Conservation (phyloP, 2,888 invertebrate species). For the Galeruca laticollis region DNA sequence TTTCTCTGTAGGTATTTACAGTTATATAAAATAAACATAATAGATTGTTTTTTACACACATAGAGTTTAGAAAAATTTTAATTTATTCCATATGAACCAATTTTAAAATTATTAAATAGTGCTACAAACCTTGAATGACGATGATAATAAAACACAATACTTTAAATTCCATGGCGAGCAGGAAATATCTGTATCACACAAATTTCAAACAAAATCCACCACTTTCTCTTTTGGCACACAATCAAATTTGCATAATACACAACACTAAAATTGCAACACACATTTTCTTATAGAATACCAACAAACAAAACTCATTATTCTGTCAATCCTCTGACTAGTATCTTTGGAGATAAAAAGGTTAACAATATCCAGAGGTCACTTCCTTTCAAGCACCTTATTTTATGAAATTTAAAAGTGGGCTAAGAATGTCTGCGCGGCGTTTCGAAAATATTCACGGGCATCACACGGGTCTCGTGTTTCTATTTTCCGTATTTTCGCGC, state of each 20-base stretch:
- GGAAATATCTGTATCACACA: slow-evolving; percentile 15
- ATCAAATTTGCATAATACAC: slow-evolving; percentile 48
- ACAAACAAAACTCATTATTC: slow-evolving; percentile 5
- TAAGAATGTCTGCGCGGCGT: background rate
- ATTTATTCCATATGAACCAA: too few species aligned
- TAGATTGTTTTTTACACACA: too few species aligned
- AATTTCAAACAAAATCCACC: slow-evolving; percentile 7
- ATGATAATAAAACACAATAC: slow-evolving; percentile 38
- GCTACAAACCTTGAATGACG: slow-evolving; percentile 37
- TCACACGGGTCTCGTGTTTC: slow-evolving; percentile 1
- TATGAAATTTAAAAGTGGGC: background rate
- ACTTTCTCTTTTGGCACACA: slow-evolving; percentile 51
- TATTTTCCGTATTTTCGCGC: slow-evolving; percentile 39
- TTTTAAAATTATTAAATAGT: too few species aligned
- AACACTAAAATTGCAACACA: slow-evolving; percentile 33
- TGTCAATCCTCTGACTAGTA: background rate
- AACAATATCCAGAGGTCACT: background rate
- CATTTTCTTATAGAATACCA: slow-evolving; percentile 13
- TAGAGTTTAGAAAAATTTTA: too few species aligned
- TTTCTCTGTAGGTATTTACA: too few species aligned
- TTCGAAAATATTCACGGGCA: background rate
- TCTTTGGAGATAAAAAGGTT: background rate
- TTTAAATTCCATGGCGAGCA: slow-evolving; percentile 38
- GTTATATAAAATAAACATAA: too few species aligned
- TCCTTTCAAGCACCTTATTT: background rate